phyloP scores from a whole-genome alignment of 2,888 invertebrate genomes.

The Drosophila mimetica region DNA sequence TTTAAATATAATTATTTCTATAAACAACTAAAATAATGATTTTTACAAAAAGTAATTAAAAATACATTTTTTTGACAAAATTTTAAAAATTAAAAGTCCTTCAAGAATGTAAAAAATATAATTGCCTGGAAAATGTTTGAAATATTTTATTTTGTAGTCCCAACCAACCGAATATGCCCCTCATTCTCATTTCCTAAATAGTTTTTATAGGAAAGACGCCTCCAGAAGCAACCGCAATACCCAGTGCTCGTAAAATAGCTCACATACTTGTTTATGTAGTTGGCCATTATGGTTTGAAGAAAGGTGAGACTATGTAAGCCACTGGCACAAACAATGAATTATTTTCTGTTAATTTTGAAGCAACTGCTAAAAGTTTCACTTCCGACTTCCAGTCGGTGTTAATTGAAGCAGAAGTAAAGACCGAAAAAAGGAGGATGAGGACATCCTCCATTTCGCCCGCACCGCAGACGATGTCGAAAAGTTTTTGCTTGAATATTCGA shows the following conservation, averaged over 20 bases:
- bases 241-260: constrained; percentile 2
- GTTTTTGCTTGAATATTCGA: constrained; percentile 55
- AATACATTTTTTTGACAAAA: too few species aligned
- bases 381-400: constrained; percentile 17
- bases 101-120: neutral
- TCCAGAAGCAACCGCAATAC: constrained; percentile 1
- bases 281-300: constrained; percentile 11
- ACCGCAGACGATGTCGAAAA: constrained; percentile 29
- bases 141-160: neutral
- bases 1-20: too few species aligned
- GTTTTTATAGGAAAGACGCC: constrained; percentile 1
- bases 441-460: neutral
- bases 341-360: constrained; percentile 14
- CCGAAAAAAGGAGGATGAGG: neutral
- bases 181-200: neutral
- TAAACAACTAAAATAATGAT: too few species aligned
- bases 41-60: neutral
- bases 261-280: constrained; percentile 13
- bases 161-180: neutral
- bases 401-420: constrained; percentile 27
- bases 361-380: constrained; percentile 2
- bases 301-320: neutral
- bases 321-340: constrained; percentile 9
- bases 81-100: too few species aligned
- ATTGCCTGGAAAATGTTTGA: neutral